Percentiles rank a stretch among this genome's conserved stretches.
Evolutionary conservation across 1,140 invertebrate species (phyloP).

Genomic region (Zaprionus nigranus): DNA sequence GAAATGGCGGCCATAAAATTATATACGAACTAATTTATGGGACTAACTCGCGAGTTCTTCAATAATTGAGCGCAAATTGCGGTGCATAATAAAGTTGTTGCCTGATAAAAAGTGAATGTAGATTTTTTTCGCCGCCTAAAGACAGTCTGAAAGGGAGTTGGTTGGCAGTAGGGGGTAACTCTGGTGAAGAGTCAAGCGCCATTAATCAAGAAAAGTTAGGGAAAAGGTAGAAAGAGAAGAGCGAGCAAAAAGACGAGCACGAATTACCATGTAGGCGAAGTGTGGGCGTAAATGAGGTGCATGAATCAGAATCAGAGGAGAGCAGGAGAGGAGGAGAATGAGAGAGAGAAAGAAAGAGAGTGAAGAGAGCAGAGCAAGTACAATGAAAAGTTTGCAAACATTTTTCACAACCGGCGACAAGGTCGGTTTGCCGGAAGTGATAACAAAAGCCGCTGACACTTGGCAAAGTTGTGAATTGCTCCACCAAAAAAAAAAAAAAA

Average conservation of each 20-base stretch:
- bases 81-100: constrained; percentile 71
- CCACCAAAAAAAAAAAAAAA: constrained; percentile 49
- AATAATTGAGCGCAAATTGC: constrained; percentile 78
- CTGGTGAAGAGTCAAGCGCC: constrained; percentile 50
- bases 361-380: constrained; percentile 16
- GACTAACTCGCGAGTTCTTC: constrained; percentile 35
- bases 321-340: background rate
- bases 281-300: constrained; percentile 66
- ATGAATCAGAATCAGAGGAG: constrained; percentile 66
- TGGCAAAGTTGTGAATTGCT: constrained; percentile 72
- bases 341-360: background rate
- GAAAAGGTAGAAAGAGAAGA: constrained; percentile 29
- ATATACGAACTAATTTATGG: constrained; percentile 54
- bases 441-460: constrained; percentile 83
- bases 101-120: constrained; percentile 60
- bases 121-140: constrained; percentile 22
- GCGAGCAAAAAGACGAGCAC: constrained; percentile 6
- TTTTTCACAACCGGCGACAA: constrained; percentile 67
- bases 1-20: constrained; percentile 44
- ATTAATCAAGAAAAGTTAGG: constrained; percentile 74
- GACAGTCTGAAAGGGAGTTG: background rate
- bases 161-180: background rate
- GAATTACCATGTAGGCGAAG: constrained; percentile 57
- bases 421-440: constrained; percentile 69
- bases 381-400: constrained; percentile 73